Evolutionary conservation across 2,888 invertebrate species (phyloP), one percentile per base, ranked within the genome.

Genomic region (Eilema griseolum): DNA sequence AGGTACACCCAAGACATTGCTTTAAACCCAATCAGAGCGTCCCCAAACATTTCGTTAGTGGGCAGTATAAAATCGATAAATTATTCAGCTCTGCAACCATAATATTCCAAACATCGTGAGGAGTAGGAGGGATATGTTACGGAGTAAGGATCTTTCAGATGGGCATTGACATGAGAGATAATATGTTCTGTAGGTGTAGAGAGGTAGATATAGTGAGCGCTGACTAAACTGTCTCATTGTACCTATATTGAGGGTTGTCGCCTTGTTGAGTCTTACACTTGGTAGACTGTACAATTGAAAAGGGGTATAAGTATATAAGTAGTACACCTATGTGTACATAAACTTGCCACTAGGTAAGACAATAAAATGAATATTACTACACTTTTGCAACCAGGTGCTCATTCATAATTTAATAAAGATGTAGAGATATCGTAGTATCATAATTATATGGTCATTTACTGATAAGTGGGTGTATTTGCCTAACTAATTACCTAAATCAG

Each of bases 31-130:
- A 89, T 87, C 87, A 80, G 80, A 80, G 82, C 79, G 78, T 78
- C 74, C 72, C 71, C 75, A 84, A 86, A 84, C 77, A 84, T 77
- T 85, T 87, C 81, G 73, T 75, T 77, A 76, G 80, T 80, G 84
- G 80, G 82, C 79, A 85, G 82, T 78, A 81, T 84, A 80, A 83
- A 85, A 84, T 86, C 87, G 85, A 90, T 91, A 91, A 89, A 91
- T 90, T 90, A 88, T 89, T 84, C 84, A 80, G 81, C 82, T 83
- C 79, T 76, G 33, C n/a, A 52, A 79, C 81, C 86, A 85, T 87
- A 85, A 87, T 88, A 85, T 83, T 82, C 79, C 71, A 75, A 88
- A 81, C 81, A 83, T 77, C 72, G 82, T 74, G 66, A 72, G 78
- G 80, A 82, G 83, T 85, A 83, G 83, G 84, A 79, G 77, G 79